Base-by-base conservation (phyloP, 2,888 invertebrate species). In the Falcaria lacertinaria region DNA sequence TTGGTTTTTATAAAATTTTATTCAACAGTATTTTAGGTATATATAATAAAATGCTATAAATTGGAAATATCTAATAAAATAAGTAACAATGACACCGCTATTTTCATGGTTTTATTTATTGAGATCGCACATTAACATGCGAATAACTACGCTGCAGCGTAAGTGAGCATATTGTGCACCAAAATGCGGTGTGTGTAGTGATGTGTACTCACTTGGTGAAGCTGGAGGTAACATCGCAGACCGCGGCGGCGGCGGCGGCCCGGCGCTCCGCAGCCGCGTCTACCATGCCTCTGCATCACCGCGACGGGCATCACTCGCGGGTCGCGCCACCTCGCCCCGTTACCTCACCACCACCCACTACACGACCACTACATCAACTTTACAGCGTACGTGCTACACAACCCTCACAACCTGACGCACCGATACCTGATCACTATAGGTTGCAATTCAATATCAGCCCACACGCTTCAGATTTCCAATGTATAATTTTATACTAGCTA, bases 281-380 rank as follows among this genome's bases (percentile, higher is more conserved):
- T 84, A 86, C 88, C 89, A 89, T 89, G 79, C 87, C 88, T 84
- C 81, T 74, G 87, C 88, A 89, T 87, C 85, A 86, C 85, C 83
- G 83, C 76, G 79, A 67, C 78, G 75, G 76, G 85, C 88, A 88
- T 89, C 76, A 85, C 86, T 82, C 70, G 76, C 71, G 69, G 64
- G 63, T 63, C 57, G 64, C 64, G 60, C 64, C 69, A 68, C 73
- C 65, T 57, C 69, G 64, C 67, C 64, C 60, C 62, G 57, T 52
- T 58, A 71, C 67, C 69, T 69, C 76, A 71, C 76, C 73, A 68
- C 63, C 69, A 61, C 67, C 76, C 72, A 76, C 76, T 68, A 64
- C 74, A 60, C 69, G 61, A 60, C 51, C 66, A 63, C 66, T 69
- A 80, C 74, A 69, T 72, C 80, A 48, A 71, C 77, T 73, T 71